Conservation (phyloP, 2,888 invertebrate species). For the Platerodrilus igneus region DNA sequence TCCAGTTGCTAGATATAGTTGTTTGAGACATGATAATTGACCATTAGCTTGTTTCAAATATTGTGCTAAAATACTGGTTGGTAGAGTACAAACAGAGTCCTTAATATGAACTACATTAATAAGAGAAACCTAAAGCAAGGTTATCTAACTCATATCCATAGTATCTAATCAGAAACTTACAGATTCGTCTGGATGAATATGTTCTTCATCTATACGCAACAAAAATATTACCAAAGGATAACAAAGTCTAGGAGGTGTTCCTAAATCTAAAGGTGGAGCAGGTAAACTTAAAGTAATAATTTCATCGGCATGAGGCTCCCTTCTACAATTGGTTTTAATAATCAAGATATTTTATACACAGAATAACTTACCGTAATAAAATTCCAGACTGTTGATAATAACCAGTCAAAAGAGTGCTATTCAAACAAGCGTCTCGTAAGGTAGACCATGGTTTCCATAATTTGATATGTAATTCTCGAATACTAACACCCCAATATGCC, state of each 20-base stretch:
- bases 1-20: conserved; percentile 71
- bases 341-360: neutral
- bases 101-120: conserved; percentile 79
- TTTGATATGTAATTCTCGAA: conserved; percentile 69
- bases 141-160: conserved; percentile 19
- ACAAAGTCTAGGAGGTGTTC: conserved; percentile 68
- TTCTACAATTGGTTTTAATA: conserved; percentile 48
- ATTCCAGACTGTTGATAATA: conserved; percentile 45
- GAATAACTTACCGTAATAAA: conserved; percentile 35
- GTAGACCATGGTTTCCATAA: conserved; percentile 69
- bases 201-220: conserved; percentile 60
- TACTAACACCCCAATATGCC: conserved; percentile 76
- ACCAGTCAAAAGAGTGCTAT: conserved; percentile 55
- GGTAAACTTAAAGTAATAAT: conserved; percentile 60
- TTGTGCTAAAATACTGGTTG: conserved; percentile 78
- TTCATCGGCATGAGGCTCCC: conserved; percentile 62
- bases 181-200: conserved; percentile 71
- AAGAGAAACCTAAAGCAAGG: conserved; percentile 64
- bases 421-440: conserved; percentile 59
- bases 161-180: conserved; percentile 48
- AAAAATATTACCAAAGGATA: conserved; percentile 75
- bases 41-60: conserved; percentile 82
- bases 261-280: conserved; percentile 59
- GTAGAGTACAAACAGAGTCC: conserved; percentile 73
- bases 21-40: conserved; percentile 77